Evolutionary conservation across 2,797 vertebrate genomes (phyloP).

Genomic region (Discoglossus pictus): DNA sequence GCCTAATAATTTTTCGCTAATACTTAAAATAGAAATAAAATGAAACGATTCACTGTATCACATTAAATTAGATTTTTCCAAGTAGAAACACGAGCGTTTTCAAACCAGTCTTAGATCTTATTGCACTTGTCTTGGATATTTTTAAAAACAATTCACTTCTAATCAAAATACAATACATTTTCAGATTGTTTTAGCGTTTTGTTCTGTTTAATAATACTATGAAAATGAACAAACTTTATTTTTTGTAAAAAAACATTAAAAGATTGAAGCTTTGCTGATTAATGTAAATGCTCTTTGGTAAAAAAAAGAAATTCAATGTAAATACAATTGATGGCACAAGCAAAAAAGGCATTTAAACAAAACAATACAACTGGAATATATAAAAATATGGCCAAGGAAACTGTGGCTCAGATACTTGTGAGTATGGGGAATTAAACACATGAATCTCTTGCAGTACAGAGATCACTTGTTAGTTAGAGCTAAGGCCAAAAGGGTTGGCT

Average conservation of each 20-base stretch:
- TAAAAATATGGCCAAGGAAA: too few species aligned
- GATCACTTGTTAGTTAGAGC: too few species aligned
- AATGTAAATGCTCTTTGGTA: constrained; percentile 33
- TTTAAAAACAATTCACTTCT: constrained; percentile 48
- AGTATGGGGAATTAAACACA: too few species aligned
- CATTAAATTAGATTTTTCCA: constrained; percentile 19
- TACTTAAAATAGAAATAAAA: constrained; percentile 53
- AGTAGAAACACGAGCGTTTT: constrained; percentile 38
- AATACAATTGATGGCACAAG: constrained; percentile 3
- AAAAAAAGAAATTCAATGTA: constrained; percentile 35
- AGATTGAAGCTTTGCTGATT: constrained; percentile 43
- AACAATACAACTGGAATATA: too few species aligned
- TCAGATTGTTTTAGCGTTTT: constrained; percentile 54
- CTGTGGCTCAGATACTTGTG: too few species aligned
- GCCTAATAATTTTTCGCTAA: constrained; percentile 54
- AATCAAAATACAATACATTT: constrained; percentile 40
- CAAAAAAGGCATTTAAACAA: too few species aligned
- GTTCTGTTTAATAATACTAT: constrained; percentile 55
- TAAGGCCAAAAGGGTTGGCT: too few species aligned
- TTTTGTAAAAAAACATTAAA: constrained; percentile 53
- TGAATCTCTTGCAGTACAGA: too few species aligned
- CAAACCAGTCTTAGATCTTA: constrained; percentile 34
- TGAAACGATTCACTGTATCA: constrained; percentile 41
- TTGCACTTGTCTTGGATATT: constrained; percentile 55
- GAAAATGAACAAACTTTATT: constrained; percentile 37